Conservation (phyloP, 2,797 vertebrate species). For the Melanogrammus aeglefinus region DNA sequence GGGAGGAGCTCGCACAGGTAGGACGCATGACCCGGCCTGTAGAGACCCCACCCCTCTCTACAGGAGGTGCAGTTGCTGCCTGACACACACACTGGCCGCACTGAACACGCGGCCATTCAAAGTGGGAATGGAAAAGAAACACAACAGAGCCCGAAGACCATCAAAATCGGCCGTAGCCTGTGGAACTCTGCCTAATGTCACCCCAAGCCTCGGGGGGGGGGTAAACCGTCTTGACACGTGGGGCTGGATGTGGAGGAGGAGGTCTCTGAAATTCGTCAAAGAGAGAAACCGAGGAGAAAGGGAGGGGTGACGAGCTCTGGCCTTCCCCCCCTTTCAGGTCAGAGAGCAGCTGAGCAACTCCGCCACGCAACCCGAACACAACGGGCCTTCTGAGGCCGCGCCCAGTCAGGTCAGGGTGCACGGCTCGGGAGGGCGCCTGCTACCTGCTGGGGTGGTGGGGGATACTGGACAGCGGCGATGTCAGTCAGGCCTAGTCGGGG, state of each 20-base stretch:
- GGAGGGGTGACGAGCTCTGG: conserved; percentile 52
- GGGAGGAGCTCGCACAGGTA: conserved; percentile 84
- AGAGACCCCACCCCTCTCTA: background rate
- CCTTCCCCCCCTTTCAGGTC: conserved; percentile 79
- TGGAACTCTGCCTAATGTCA: background rate
- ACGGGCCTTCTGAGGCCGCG: conserved; percentile 66
- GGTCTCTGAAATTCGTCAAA: background rate
- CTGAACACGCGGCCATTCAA: background rate
- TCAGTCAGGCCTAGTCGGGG: background rate
- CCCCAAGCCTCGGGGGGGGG: background rate
- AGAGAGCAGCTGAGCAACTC: conserved; percentile 84
- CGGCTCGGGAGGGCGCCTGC: conserved; percentile 56
- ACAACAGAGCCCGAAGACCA: background rate
- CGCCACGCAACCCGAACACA: conserved; percentile 73
- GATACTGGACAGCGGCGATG: conserved; percentile 52
- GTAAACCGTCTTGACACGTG: background rate
- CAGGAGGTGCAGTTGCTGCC: background rate
- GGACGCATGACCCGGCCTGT: background rate
- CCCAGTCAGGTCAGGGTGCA: conserved; percentile 77
- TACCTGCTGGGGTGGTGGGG: conserved; percentile 22
- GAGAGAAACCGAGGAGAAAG: no score
- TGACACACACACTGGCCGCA: background rate
- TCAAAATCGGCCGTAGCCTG: background rate
- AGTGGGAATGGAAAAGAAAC: background rate
- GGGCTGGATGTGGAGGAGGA: background rate